Conservation (phyloP, 2,113 vertebrate genomes). For the Tragelaphus strepsiceros region DNA sequence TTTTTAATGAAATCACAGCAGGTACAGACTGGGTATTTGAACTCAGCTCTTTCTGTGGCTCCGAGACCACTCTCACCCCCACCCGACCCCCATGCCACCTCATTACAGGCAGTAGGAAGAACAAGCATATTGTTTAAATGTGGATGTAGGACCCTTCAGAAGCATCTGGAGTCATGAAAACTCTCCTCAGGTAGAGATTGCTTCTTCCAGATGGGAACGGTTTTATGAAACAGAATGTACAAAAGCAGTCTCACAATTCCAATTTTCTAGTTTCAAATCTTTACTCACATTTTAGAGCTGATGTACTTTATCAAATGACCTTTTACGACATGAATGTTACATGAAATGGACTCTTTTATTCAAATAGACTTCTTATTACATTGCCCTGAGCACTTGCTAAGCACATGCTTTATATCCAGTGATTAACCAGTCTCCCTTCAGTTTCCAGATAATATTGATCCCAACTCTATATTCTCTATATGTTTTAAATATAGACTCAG, state of each 20-base stretch:
- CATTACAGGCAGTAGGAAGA: neutral
- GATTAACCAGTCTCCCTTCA: neutral
- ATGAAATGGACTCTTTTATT: neutral
- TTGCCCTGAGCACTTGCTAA: neutral
- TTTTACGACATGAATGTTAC: neutral
- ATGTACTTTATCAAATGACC: neutral
- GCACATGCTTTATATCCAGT: neutral
- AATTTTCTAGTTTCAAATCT: conserved; percentile 1
- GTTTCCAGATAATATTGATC: neutral
- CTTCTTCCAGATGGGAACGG: neutral
- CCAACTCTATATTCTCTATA: neutral
- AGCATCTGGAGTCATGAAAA: neutral
- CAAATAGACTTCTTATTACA: neutral
- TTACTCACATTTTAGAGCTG: neutral
- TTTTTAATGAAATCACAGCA: neutral
- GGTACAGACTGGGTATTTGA: neutral
- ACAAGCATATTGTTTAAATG: neutral
- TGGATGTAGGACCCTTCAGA: neutral
- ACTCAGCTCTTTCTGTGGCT: neutral
- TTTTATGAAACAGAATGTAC: neutral
- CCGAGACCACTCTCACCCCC: neutral
- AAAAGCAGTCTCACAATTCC: neutral
- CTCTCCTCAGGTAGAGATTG: neutral
- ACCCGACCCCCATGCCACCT: too few species aligned
- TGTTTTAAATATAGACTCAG: neutral